Evolutionary conservation across 2,888 invertebrate species (phyloP).

Genomic region (Cyclophora albipunctata): DNA sequence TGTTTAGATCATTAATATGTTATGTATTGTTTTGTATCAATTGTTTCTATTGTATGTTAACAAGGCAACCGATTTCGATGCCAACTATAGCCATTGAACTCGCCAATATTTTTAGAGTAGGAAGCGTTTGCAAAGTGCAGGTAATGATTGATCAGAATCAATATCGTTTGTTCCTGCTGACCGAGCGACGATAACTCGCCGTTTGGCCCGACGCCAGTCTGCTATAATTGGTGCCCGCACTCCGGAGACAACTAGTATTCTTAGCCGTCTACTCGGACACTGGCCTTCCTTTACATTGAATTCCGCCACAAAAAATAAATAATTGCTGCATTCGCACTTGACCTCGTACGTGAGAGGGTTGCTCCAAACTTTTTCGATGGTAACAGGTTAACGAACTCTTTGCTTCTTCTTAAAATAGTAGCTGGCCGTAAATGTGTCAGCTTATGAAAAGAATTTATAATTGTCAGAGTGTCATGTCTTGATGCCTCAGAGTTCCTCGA

Average conservation of each 20-base stretch:
- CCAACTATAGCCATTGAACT: no score
- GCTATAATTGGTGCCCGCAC: constrained; percentile 91
- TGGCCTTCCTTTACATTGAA: constrained; percentile 57
- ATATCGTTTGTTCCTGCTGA: constrained; percentile 58
- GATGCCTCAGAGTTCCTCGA: not conserved
- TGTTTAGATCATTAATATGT: no score
- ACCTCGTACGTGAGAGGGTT: constrained; percentile 55
- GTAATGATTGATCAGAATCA: constrained; percentile 55
- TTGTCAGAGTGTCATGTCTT: not conserved
- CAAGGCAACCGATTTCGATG: no score
- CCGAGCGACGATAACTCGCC: constrained; percentile 53
- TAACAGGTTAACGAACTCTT: constrained; percentile 38
- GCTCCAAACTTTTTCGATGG: constrained; percentile 24
- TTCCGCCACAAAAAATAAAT: constrained; percentile 47
- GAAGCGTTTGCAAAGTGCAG: constrained; percentile 19
- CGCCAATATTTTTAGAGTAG: constrained; percentile 6
- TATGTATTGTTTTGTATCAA: no score
- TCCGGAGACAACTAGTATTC: constrained; percentile 79
- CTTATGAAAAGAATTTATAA: constrained; percentile 7
- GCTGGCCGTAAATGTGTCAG: constrained; percentile 9
- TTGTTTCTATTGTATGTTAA: no score
- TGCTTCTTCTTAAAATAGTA: constrained; percentile 17
- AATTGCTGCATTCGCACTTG: constrained; percentile 59
- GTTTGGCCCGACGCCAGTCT: constrained; percentile 85
- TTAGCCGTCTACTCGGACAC: constrained; percentile 76